Base-by-base conservation (phyloP, 2,113 vertebrate genomes). In the Xyliphius kryptos region DNA sequence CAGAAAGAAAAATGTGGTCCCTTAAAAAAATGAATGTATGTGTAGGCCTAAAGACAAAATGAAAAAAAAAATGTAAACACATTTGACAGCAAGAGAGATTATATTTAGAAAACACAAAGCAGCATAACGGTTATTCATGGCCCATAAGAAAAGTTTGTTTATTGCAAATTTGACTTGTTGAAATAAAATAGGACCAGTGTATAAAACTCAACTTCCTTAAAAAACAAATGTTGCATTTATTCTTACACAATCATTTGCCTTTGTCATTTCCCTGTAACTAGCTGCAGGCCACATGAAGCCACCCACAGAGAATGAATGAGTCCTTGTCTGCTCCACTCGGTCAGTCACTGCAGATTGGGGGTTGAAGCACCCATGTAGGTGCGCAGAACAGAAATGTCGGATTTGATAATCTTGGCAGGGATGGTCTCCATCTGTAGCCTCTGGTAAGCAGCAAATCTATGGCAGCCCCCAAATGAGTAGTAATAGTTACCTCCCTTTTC, bases 391-490 rank as follows among this genome's bases (percentile, higher is more conserved):
- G 91, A 83, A 54, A 91, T 65, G 13, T 87, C 92, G 21, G 92
- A 94, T 17, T 79, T 89, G 61, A 95, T 83, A n/a, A 96, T 90
- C 78, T 95, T 97, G 67, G 89, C 92, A 0, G 91, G 90, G 63
- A 95, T 92, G 43, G 89, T 88, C 5, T 88, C 85, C 76, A 87
- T 86, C 66, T 79, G 78, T n/a, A 96, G 76, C 13, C 85, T 85
- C 77, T 83, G 80, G 76, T 92, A 91, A 8, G 94, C 92, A 0
- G 90, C 89, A 1, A 91, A 91, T 40, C 93, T 87, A 79, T 97
- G 92, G 63, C 95, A 96, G 55, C 94, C 93, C 9, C 92, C 95
- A 0, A 97, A 97, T 1, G 91, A 96, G 66, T 96, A 94, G 80
- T 81, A 97, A 50, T 97, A 95, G 72, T 95, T 83, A 0, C 93